Evolutionary conservation across 2,113 vertebrate genomes (phyloP).

Genomic region (Ellobius talpinus): DNA sequence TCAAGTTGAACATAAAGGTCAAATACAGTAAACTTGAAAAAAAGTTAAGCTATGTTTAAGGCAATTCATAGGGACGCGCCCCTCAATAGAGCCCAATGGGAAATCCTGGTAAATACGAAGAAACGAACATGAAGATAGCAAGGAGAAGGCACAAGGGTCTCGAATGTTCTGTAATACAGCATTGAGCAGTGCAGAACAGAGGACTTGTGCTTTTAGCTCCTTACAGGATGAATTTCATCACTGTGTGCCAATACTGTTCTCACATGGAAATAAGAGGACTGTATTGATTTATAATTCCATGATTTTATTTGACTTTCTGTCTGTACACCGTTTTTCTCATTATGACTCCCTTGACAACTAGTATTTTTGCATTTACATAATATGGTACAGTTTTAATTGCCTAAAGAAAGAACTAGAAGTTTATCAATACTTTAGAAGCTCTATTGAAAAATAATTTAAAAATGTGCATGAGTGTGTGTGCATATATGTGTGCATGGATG

Average conservation of each 20-base stretch:
- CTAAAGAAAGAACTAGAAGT: slow-evolving; percentile 24
- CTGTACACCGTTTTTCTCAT: slow-evolving; percentile 39
- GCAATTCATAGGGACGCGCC: not conserved
- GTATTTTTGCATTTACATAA: not conserved
- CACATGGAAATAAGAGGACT: not conserved
- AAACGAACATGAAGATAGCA: not conserved
- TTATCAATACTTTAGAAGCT: not conserved
- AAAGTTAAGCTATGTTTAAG: slow-evolving; percentile 10
- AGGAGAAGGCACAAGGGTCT: not conserved
- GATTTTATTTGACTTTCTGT: slow-evolving; percentile 1
- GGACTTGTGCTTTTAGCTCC: not conserved
- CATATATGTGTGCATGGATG: not conserved
- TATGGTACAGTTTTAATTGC: not conserved
- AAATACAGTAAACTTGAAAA: not conserved
- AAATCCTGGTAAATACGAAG: slow-evolving; percentile 52
- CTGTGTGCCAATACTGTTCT: not conserved
- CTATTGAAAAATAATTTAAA: not conserved
- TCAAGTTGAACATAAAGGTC: slow-evolving; percentile 23
- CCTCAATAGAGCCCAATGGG: not conserved
- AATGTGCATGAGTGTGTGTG: not conserved
- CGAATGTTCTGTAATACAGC: not conserved
- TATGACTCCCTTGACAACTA: not conserved
- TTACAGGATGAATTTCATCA: not conserved
- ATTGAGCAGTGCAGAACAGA: not conserved
- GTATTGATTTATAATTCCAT: not conserved